These are phyloP conservation scores for Myoxocephalus aenaeus DNA, from an alignment of 2,797 vertebrate species.

Conservation along the genomic window DNA sequence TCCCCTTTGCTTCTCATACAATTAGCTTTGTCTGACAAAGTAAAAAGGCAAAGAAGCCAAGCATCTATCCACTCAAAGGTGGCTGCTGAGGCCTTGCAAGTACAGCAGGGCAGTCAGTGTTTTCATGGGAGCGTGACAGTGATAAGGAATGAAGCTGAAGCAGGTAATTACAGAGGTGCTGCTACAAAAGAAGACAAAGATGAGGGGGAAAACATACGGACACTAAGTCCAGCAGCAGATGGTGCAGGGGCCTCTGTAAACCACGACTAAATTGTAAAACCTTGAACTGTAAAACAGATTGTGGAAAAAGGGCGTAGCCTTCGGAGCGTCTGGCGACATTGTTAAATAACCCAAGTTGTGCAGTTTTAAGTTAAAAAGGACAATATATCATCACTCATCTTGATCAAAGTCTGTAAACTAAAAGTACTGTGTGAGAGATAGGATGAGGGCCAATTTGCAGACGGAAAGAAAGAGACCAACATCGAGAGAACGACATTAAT, in stretches of 20 bases:
- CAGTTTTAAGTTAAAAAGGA: conserved; percentile 22
- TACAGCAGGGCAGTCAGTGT: background rate
- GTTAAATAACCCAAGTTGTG: conserved; percentile 17
- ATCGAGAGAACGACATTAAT: background rate
- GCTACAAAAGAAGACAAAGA: conserved; percentile 7
- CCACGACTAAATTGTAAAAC: conserved; percentile 35
- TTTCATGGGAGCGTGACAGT: background rate
- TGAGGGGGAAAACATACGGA: conserved; percentile 1
- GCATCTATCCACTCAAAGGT: background rate
- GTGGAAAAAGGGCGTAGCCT: conserved; percentile 45
- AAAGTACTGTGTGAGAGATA: background rate
- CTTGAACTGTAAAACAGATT: conserved; percentile 36
- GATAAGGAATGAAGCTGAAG: background rate
- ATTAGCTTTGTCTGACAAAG: background rate
- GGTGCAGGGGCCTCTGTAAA: conserved; percentile 33
- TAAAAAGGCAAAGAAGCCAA: background rate
- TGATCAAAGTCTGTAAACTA: conserved; percentile 18
- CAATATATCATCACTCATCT: conserved; percentile 10
- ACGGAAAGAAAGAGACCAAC: background rate
- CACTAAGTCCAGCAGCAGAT: conserved; percentile 15
- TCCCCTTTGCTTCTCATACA: background rate
- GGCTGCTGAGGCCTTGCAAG: background rate
- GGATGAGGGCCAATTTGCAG: background rate
- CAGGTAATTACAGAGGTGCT: background rate
- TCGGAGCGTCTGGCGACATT: conserved; percentile 1